Evolutionary conservation across 2,888 invertebrate genomes (phyloP).

Genomic region (Mactromeris polynyma): DNA sequence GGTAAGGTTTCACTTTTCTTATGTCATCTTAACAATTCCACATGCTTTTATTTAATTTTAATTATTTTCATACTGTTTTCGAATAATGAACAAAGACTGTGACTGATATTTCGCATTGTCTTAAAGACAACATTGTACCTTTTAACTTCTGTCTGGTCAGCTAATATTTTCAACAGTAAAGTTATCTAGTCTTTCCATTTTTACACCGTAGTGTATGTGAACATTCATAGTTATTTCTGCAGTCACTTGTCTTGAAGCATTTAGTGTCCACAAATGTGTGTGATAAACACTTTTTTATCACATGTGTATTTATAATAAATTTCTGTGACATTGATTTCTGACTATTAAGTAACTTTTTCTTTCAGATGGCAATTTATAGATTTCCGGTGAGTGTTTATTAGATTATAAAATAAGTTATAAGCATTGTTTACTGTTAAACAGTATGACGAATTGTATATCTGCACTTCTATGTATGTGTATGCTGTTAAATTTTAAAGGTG

Average conservation of each 20-base stretch:
- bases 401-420: too few species aligned
- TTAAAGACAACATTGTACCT: too few species aligned
- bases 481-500: background rate
- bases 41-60: background rate
- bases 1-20: constrained; percentile 82
- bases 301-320: background rate
- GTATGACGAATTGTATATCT: background rate
- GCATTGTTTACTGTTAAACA: background rate
- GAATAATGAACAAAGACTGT: background rate
- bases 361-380: constrained; percentile 70
- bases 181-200: too few species aligned
- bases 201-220: too few species aligned
- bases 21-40: background rate
- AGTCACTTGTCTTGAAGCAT: too few species aligned
- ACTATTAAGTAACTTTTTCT: constrained; percentile 45
- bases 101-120: too few species aligned
- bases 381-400: constrained; percentile 69
- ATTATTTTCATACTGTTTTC: background rate
- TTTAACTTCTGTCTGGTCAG: too few species aligned
- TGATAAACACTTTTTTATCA: too few species aligned
- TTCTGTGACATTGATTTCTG: background rate
- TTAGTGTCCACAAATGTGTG: too few species aligned
- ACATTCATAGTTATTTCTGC: too few species aligned
- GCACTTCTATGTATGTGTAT: background rate
- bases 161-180: too few species aligned